Percentiles rank a stretch among this genome's conserved stretches.
Conservation (phyloP, 2,888 invertebrate species). For the Epinotia bilunana region DNA sequence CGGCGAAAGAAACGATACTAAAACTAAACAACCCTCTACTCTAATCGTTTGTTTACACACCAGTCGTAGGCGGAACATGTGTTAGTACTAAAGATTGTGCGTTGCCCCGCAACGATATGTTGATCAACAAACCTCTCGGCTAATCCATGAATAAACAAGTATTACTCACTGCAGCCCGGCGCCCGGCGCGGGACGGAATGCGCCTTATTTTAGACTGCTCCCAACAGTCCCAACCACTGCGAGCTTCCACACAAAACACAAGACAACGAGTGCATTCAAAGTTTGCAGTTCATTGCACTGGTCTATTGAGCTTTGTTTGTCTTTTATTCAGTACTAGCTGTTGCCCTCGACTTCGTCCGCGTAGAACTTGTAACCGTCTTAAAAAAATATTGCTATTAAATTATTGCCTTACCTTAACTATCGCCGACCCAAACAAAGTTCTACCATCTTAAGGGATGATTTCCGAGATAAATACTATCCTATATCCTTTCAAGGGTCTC, state of each 20-base stretch:
- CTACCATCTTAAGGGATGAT: no score
- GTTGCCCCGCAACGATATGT: constrained; percentile 37
- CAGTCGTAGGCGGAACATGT: neutral
- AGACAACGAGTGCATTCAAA: constrained; percentile 9
- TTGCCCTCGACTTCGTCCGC: no score
- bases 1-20: neutral
- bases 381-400: no score
- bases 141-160: constrained; percentile 40
- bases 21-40: neutral
- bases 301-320: neutral
- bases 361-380: no score
- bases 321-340: neutral
- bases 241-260: constrained; percentile 25
- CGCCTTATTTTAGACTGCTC: constrained; percentile 34
- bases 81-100: constrained; percentile 21
- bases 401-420: no score
- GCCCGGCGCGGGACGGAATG: constrained; percentile 3
- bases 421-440: no score
- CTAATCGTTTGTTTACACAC: constrained; percentile 7
- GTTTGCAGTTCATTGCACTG: constrained; percentile 10
- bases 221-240: constrained; percentile 14
- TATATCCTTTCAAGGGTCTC: no score
- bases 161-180: constrained; percentile 29
- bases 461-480: no score
- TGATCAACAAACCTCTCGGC: constrained; percentile 35